Percentiles rank a stretch among this genome's conserved stretches.
Conservation (phyloP, 2,888 invertebrate genomes). For the Pantelozetes paolii region DNA sequence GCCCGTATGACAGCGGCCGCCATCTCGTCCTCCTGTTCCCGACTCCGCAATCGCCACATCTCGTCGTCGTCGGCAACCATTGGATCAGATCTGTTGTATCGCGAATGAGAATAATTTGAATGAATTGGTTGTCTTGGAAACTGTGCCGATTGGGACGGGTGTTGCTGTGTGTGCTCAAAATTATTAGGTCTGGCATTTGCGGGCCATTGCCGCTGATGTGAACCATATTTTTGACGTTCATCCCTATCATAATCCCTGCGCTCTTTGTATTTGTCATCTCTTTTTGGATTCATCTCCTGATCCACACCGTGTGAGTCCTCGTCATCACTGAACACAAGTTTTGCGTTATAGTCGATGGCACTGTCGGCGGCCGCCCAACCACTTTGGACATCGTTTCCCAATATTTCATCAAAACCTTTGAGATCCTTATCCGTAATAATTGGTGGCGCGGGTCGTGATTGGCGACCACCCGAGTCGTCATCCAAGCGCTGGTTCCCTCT, state of each 20-base stretch:
- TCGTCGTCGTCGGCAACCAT: conserved; percentile 60
- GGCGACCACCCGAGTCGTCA: neutral
- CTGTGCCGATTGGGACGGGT: neutral
- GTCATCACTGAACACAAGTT: conserved; percentile 88
- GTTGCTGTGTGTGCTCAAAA: neutral
- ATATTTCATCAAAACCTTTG: conserved; percentile 83
- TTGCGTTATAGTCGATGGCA: conserved; percentile 91
- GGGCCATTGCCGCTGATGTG: neutral
- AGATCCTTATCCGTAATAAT: conserved; percentile 90
- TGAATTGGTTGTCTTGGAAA: conserved; percentile 33
- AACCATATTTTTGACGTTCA: neutral
- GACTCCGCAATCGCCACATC: conserved; percentile 66
- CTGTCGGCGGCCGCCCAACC: conserved; percentile 81
- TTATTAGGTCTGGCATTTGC: conserved; percentile 9
- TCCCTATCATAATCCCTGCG: conserved; percentile 15
- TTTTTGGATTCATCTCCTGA: neutral
- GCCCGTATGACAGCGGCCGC: conserved; percentile 76
- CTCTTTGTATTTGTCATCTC: conserved; percentile 1
- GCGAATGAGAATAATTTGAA: conserved; percentile 24
- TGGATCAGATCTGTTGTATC: conserved; percentile 24
- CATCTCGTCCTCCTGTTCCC: conserved; percentile 66
- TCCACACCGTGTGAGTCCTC: conserved; percentile 57
- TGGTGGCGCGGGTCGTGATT: conserved; percentile 51
- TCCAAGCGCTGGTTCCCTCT: neutral
- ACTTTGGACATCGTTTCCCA: conserved; percentile 57